Percentiles rank a stretch among this genome's conserved stretches.
These are phyloP conservation scores for Temnothorax longispinosus DNA, from an alignment of 1,140 invertebrate genomes.

Conservation along the genomic window DNA sequence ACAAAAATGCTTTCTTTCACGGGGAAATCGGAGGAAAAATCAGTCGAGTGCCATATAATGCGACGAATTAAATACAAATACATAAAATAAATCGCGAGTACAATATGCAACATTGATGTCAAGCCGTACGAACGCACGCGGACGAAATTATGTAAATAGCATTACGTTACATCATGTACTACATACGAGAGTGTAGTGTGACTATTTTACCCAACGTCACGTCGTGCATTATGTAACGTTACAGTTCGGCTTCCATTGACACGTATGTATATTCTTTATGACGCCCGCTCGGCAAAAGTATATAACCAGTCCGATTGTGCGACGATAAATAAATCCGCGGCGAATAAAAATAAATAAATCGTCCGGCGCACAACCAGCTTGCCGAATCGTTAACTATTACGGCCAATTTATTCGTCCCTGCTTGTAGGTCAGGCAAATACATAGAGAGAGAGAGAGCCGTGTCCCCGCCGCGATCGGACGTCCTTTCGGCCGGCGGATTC, in stretches of 20 bases:
- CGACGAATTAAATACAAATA: neutral
- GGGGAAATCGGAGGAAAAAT: neutral
- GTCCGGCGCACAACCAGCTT: conserved; percentile 18
- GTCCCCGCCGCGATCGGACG: neutral
- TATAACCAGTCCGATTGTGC: neutral
- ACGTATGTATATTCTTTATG: conserved; percentile 30
- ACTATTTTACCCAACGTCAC: conserved; percentile 25
- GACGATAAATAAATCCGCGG: conserved; percentile 40
- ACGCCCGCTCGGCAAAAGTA: neutral
- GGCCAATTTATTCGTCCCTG: conserved; percentile 42
- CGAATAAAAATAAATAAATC: conserved; percentile 54
- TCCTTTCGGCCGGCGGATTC: neutral
- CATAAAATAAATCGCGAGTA: neutral
- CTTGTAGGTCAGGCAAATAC: conserved; percentile 44
- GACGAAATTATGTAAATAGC: conserved; percentile 36
- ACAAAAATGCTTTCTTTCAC: neutral
- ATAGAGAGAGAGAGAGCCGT: too few species aligned
- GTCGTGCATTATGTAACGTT: conserved; percentile 44
- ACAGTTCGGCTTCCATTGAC: conserved; percentile 47
- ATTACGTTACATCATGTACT: conserved; percentile 38
- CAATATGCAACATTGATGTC: neutral
- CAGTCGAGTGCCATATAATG: neutral
- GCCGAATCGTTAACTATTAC: conserved; percentile 44
- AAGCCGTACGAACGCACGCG: neutral
- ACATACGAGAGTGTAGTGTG: neutral